Base-by-base conservation (phyloP, 2,888 invertebrate genomes). In the Calephelis perditalis region DNA sequence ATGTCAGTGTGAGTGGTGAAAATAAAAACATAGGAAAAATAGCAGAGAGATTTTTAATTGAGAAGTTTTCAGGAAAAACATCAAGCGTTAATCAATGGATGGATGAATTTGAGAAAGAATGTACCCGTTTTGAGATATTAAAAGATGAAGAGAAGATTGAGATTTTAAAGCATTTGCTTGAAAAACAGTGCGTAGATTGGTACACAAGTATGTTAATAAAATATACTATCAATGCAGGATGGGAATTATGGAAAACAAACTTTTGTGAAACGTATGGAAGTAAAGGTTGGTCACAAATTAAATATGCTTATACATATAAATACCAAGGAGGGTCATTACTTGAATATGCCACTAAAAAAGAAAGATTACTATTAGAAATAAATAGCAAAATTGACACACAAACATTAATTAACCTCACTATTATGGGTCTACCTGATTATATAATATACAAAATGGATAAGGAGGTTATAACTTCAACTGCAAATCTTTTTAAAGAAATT, bases 271-370 rank as follows among this genome's bases (percentile, higher is more conserved):
- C 61, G 15, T 65, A 55, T 46, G 63, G 57, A 63, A 62, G 60
- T 47, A 64, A 62, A 61, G 65, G 65, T 26, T 66, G 63, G 67
- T 63, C 62, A 0, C 62, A 61, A 47, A 37, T 65, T 5, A 65
- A 62, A 62, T 67, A 65, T 63, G 66, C 67, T 2, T 62, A 63
- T 44, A 12, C 61, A 57, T 67, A 59, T 57, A 64, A 35, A 52
- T 52, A 26, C 35, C 52, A 52, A 52, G 52, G 26, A 35, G 35
- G 66, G 1, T 63, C 63, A 7, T 64, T 69, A 55, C 26, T 65
- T 0, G 67, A 70, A 8, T 68, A 70, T 63, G 68, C 68, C 2
- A 12, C 60, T 54, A 68, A 65, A 62, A 68, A 69, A 56, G 68
- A 68, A 60, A 67, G 40, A 62, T 26, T 68, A 2, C 60, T 68